Base-by-base conservation (phyloP, 92 coral and sea anemone species). In the Nematostella vectensis region DNA sequence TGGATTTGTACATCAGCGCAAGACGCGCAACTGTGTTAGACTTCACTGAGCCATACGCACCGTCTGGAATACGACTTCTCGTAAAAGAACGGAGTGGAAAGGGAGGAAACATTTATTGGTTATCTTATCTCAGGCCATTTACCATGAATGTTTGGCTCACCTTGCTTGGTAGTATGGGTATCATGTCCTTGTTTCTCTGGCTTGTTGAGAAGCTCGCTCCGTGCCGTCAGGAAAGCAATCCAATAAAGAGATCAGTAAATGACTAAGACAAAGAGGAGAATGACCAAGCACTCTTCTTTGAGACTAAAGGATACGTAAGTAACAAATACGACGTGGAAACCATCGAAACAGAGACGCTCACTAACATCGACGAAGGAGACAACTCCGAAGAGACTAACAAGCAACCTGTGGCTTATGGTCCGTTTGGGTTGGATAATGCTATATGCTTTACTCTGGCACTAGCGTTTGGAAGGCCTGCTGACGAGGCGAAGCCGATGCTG, bases 381-480 rank as follows among this genome's bases (percentile, higher is more conserved):
- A n/a, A n/a, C n/a, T n/a, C n/a, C n/a, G n/a, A 45, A 13, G 45
- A 67, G n/a, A 6, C 53, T n/a, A n/a, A n/a, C n/a, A 58, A 57
- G 28, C 10, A 18, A 8, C 31, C 29, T 10, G 1, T 22, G 1
- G 17, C 47, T 12, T 61, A 38, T 31, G 68, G 55, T 12, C 15
- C 65, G 0, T 85, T 85, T 50, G 77, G 71, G n/a, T 72, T 85
- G 12, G 80, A 81, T 64, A 81, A 77, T 45, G 88, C 95, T 9
- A 52, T 85, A 16, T 80, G 83, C 31, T 85, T 56, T 25, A 82
- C 88, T 1, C 79, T 76, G 31, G 81, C 88, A 17, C 55, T 85
- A 9, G 95, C 95, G 1, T 81, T 77, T 29, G 84, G 87, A 2
- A 72, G 95, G 39, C 95, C 95, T 9, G 77, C 81, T 11, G 95